Conservation (phyloP, 2,113 vertebrate genomes). For the Albula glossodonta region DNA sequence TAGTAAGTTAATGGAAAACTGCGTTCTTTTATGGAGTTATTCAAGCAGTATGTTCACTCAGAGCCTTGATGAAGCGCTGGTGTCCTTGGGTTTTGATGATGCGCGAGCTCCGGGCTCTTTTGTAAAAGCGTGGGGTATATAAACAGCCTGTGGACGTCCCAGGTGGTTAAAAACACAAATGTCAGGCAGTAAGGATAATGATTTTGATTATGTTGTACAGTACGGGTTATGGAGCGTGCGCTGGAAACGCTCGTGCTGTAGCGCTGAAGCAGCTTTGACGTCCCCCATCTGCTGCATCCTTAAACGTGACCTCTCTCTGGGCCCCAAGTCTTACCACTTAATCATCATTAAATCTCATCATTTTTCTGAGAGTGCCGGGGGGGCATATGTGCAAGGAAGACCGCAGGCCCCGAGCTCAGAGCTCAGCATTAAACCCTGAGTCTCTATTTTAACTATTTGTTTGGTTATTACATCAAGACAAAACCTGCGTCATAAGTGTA, state of each 20-base stretch:
- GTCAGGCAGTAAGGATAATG: no score
- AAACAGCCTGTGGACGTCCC: no score
- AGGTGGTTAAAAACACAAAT: no score
- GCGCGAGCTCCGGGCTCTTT: no score
- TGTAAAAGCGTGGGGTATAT: no score
- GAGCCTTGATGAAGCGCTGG: neutral
- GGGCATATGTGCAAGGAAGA: conserved; percentile 8
- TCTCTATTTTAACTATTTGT: no score
- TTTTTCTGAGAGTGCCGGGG: conserved; percentile 54
- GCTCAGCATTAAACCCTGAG: no score
- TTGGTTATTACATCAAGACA: no score
- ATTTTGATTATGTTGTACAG: neutral
- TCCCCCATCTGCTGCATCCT: conserved; percentile 39
- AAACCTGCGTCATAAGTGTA: no score
- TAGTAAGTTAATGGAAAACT: neutral
- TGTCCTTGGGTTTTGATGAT: neutral
- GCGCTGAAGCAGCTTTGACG: neutral
- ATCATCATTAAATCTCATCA: conserved; percentile 50
- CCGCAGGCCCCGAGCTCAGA: no score
- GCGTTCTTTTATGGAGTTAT: no score
- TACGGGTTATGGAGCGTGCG: neutral
- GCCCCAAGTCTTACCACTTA: conserved; percentile 48
- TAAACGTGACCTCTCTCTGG: conserved; percentile 43
- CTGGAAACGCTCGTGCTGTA: neutral
- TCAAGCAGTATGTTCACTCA: neutral